Evolutionary conservation across 2,797 vertebrate genomes (phyloP), one percentile per base, ranked within the genome.

Genomic region (Microctenopoma lineatum): DNA sequence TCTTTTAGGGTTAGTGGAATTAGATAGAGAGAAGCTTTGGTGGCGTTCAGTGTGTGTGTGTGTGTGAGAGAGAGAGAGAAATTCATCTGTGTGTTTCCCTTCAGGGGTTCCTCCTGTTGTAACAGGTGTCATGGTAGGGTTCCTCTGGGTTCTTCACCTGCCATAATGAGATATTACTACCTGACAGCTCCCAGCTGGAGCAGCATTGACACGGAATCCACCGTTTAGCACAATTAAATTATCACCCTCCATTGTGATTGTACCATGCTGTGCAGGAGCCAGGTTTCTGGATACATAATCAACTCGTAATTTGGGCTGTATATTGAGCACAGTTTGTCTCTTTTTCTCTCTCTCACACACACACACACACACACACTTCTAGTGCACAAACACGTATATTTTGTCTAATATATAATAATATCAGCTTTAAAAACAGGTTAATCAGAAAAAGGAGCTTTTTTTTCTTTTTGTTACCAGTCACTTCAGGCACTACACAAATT

Each of bases 211-310:
- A 94, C 94, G 92, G 95, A 95, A 95, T 94, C 94, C 94, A 89
- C 93, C 94, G 94, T 93, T 95, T 95, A 96, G 95, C 94, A 96
- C 95, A 96, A 97, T 97, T 95, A 96, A 96, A 96, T 97, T 95
- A 95, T 96, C 95, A 96, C 94, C 94, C 94, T 96, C 92, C 86
- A 95, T 96, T 96, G 95, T 96, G 95, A 95, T 93, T 95, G 94
- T 83, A 89, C 84, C 92, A 90, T 90, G 93, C 91, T 92, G 90
- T 87, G 88, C 77, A 79, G 84, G 79, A 88, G 92, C 92, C 93
- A 93, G 85, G 60, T 85, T 84, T 80, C 84, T 85, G 82, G 91
- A 92, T 87, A 88, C 86, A 85, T 89, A 84, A 90, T 90, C 87
- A 87, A 66, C 81, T 79, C 67, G 54, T 76, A 84, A 87, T 80